Evolutionary conservation across 2,797 vertebrate species (phyloP), one percentile per base, ranked within the genome.

Genomic region (Sebastes iracundus): DNA sequence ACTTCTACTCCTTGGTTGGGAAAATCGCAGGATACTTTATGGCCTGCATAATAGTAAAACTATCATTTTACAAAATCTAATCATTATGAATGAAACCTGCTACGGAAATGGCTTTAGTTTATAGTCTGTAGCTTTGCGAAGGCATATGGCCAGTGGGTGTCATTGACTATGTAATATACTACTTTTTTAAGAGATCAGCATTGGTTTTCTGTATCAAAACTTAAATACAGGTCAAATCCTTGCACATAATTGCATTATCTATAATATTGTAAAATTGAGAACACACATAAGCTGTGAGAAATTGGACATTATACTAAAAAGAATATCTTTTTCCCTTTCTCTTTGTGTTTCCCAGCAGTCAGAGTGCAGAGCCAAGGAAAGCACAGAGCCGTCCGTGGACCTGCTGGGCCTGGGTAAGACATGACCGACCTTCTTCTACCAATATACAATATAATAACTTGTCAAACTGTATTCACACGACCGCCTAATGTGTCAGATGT

Each of bases 351-450:
- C 6, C 46, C 77, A 76, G 78, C 97, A 96, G 77, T 84, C 92
- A 38, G 97, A 99, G 69, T 84, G 94, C 86, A 96, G 95, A 95
- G 92, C 93, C 89, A 97, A 97, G 93, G 97, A 96, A 86, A 90
- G 90, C 81, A 80, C 92, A 28, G 97, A 98, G 91, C 91, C 96
- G 6, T 95, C 96, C 35, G 95, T 98, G 88, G 98, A 99, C 94
- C 96, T 99, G 80, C 95, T 99, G 90, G 97, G 97, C 89, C 95
- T 99, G 52, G 98, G 98, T 99, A 96, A 98, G 97, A 93, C 92
- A 69, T 77, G 33, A 71, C 28, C 82, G 85, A 82, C 32, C 27
- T 42, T 32, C 62, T 28, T 32, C 56, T 28, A 32, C 30, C 32
- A 42, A 5, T 3, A 0, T 23, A 68, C 33, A 46, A 62, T 42